Evolutionary conservation across 1,140 invertebrate species (phyloP).

Genomic region (Neuroterus valhalla): DNA sequence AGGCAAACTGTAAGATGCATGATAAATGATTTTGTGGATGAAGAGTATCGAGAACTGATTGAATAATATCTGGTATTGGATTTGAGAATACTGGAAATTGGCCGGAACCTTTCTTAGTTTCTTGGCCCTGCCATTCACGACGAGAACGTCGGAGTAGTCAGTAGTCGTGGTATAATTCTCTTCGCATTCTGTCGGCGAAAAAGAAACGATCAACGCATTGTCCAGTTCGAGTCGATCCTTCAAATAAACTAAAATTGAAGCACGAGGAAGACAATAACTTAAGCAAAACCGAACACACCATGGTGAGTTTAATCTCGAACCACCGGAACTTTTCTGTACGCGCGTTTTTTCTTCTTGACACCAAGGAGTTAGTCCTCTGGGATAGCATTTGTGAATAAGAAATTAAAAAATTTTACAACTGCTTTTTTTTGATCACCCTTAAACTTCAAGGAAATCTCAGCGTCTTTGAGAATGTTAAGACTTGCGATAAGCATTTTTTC

Average conservation of each 20-base stretch:
- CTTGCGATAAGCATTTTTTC: neutral
- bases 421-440: too few relatives aligned
- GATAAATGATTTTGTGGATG: too few relatives aligned
- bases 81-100: neutral
- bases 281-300: constrained; percentile 4
- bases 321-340: constrained; percentile 17
- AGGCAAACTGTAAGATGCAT: neutral
- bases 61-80: neutral
- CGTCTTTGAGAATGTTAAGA: neutral
- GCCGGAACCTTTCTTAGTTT: neutral
- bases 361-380: neutral
- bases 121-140: neutral
- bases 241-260: neutral
- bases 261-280: neutral
- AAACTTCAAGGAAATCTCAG: neutral
- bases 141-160: constrained; percentile 2
- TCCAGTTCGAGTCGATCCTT: neutral
- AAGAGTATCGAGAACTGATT: too few relatives aligned
- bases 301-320: constrained; percentile 1
- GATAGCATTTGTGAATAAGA: neutral
- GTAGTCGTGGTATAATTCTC: neutral
- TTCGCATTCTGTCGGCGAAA: constrained; percentile 9
- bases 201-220: constrained; percentile 3
- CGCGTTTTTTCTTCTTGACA: neutral
- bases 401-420: neutral